phyloP scores from a whole-genome alignment of 2,797 vertebrate species.

The Hydrolagus colliei region DNA sequence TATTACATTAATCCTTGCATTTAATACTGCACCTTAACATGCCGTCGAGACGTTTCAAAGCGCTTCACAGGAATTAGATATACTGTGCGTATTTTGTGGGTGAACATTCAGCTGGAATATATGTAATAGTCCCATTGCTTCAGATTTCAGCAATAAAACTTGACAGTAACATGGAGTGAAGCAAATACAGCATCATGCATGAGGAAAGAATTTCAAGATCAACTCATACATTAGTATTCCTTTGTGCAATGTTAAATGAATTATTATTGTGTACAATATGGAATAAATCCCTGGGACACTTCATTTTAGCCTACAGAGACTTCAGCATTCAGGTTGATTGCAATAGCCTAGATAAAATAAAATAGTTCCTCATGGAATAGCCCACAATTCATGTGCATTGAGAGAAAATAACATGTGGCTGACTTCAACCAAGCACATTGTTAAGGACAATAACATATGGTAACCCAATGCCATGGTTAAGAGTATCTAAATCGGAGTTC shows the following conservation, averaged over 20 bases:
- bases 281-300: neutral
- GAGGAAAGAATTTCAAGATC: neutral
- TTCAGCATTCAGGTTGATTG: neutral
- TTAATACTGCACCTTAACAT: too few species aligned
- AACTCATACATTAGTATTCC: neutral
- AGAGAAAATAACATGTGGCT: slow-evolving; percentile 9
- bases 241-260: neutral
- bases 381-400: neutral
- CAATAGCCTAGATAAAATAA: neutral
- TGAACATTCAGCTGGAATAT: too few species aligned
- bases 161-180: neutral
- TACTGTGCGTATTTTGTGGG: too few species aligned
- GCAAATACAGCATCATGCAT: neutral
- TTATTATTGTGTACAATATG: neutral
- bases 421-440: slow-evolving; percentile 7
- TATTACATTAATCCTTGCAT: too few species aligned
- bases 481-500: too few species aligned
- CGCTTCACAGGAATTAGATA: too few species aligned
- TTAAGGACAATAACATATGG: neutral
- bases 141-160: neutral
- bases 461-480: too few species aligned
- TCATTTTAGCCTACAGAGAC: too few species aligned
- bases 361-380: neutral
- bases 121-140: neutral
- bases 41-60: too few species aligned